A percentile compares a stretch with the other conserved stretches of the same genome.
These are phyloP conservation scores for Argentina silus DNA, from an alignment of 2,797 vertebrate species.

Conservation along the genomic window DNA sequence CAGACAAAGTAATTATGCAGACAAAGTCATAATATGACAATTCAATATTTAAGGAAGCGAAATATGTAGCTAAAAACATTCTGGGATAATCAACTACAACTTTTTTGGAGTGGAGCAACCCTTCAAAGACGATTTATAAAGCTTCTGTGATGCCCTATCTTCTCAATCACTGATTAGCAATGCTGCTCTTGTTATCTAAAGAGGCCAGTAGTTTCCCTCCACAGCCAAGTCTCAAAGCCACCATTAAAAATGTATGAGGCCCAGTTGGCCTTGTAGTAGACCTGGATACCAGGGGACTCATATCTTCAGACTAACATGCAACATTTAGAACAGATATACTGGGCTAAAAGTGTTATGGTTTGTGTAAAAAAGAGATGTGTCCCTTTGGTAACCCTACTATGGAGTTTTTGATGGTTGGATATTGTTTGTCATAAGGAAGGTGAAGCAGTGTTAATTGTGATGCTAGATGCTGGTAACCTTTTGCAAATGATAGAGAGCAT, in stretches of 20 bases:
- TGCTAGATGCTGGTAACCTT: not conserved
- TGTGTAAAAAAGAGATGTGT: slow-evolving; percentile 28
- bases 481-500: not conserved
- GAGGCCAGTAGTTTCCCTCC: not conserved
- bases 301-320: not conserved
- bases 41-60: no score
- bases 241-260: slow-evolving; percentile 29
- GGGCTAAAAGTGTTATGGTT: slow-evolving; percentile 17
- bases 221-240: not conserved
- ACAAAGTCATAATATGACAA: no score
- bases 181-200: slow-evolving; percentile 12
- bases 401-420: slow-evolving; percentile 54
- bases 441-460: not conserved
- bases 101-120: no score
- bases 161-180: slow-evolving; percentile 12
- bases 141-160: slow-evolving; percentile 1
- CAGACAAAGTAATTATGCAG: no score
- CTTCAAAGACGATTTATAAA: slow-evolving; percentile 10
- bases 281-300: not conserved
- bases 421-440: not conserved
- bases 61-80: no score
- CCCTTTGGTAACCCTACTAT: slow-evolving; percentile 25
- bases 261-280: not conserved
- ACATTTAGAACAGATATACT: not conserved
- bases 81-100: no score